These are phyloP conservation scores for Oscarella lobularis DNA, from an alignment of 37 sponge, comb jelly and placozoan genomes.

Conservation along the genomic window DNA sequence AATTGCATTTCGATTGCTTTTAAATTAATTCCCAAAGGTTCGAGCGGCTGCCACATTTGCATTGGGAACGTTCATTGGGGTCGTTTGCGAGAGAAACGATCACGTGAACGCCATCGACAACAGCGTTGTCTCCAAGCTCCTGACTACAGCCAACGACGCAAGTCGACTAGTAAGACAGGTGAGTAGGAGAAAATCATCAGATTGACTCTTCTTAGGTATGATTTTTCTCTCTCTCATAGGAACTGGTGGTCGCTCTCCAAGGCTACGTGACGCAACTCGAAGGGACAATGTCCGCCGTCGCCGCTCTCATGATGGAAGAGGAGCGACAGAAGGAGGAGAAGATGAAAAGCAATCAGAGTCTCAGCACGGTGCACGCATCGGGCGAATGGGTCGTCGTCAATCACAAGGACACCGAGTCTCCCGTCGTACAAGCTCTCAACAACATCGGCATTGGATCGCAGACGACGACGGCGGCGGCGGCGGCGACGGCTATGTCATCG, in stretches of 20 bases:
- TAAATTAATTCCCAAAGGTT: conserved; percentile 28
- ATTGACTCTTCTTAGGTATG: not conserved
- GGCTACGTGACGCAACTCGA: conserved; percentile 59
- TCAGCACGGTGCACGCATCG: not conserved
- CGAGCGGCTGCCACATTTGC: conserved; percentile 83
- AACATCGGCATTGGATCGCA: not conserved
- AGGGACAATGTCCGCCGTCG: conserved; percentile 43
- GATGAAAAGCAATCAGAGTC: not conserved
- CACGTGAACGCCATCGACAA: conserved; percentile 58
- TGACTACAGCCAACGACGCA: conserved; percentile 48
- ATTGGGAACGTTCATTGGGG: conserved; percentile 68
- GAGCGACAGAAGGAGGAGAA: not conserved
- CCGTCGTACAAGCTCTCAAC: not conserved
- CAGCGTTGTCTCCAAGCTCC: conserved; percentile 37
- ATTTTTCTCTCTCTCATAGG: conserved; percentile 30
- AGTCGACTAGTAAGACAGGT: conserved; percentile 77
- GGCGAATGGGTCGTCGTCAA: not conserved
- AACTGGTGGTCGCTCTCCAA: conserved; percentile 67
- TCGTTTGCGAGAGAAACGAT: conserved; percentile 29
- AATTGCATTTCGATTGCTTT: not conserved
- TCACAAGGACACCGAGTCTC: not conserved
- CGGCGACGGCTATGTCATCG: not conserved
- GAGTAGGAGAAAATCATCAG: not conserved
- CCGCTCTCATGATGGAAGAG: conserved; percentile 9
- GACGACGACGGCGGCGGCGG: not conserved